Percentiles rank a stretch among this genome's conserved stretches.
Conservation (phyloP, 1,140 invertebrate genomes). For the Drosophila parvula region DNA sequence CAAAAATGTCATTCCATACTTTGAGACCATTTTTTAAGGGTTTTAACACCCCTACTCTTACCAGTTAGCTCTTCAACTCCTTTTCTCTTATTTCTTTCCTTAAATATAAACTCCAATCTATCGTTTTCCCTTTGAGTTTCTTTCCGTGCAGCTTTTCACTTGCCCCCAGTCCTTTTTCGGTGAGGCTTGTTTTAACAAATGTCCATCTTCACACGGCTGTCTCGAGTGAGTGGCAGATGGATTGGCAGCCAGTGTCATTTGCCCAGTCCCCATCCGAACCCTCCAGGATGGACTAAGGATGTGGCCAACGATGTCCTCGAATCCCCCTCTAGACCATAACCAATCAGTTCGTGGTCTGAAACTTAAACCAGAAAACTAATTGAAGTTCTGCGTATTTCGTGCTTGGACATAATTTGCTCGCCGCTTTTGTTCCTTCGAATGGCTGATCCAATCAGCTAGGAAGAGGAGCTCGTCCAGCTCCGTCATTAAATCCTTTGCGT, state of each 20-base stretch:
- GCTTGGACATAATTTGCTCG: conserved; percentile 26
- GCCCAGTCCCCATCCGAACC: neutral
- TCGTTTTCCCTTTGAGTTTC: neutral
- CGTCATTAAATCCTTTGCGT: conserved; percentile 51
- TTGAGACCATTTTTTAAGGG: no score
- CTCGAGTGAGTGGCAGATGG: conserved; percentile 30
- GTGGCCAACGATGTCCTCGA: conserved; percentile 41
- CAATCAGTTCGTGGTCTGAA: conserved; percentile 34
- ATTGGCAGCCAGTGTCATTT: conserved; percentile 32
- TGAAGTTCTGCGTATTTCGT: conserved; percentile 28
- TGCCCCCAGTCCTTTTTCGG: neutral
- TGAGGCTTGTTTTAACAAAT: conserved; percentile 56
- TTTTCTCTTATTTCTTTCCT: no score
- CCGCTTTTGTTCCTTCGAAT: conserved; percentile 15
- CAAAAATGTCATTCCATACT: no score
- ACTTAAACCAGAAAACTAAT: conserved; percentile 47
- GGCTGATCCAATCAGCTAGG: conserved; percentile 41
- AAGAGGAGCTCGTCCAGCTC: neutral
- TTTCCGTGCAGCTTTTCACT: neutral
- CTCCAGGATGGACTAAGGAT: neutral
- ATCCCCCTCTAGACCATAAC: neutral
- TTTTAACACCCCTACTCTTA: no score
- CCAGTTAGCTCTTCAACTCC: no score
- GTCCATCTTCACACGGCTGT: conserved; percentile 56
- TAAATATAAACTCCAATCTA: no score